Conservation (phyloP, 2,888 invertebrate species). For the Palloptera scutellata region DNA sequence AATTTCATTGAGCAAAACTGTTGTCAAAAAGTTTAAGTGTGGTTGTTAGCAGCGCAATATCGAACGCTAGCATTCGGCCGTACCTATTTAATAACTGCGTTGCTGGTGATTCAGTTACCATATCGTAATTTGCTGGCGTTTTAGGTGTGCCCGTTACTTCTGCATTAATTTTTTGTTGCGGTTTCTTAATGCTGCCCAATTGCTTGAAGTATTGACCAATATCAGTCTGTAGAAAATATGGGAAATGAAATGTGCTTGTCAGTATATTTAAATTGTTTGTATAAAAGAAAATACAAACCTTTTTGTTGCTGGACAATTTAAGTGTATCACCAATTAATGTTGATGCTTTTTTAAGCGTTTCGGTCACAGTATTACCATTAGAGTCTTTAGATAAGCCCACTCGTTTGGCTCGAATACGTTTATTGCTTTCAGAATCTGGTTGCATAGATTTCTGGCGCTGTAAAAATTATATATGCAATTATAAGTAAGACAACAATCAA, state of each 20-base stretch:
- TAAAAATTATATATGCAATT: slow-evolving; percentile 26
- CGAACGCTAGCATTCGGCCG: not conserved
- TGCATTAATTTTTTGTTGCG: slow-evolving; percentile 19
- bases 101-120: slow-evolving; percentile 49
- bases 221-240: slow-evolving; percentile 47
- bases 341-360: slow-evolving; percentile 39
- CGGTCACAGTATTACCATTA: slow-evolving; percentile 37
- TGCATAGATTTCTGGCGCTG: slow-evolving; percentile 62
- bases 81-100: slow-evolving; percentile 53
- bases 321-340: slow-evolving; percentile 35
- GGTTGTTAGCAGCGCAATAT: too few relatives aligned
- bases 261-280: too few relatives aligned
- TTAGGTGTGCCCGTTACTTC: slow-evolving; percentile 12
- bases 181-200: slow-evolving; percentile 35
- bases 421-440: slow-evolving; percentile 57
- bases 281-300: slow-evolving; percentile 39
- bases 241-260: too few relatives aligned
- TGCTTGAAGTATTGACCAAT: slow-evolving; percentile 53
- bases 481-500: not conserved
- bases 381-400: slow-evolving; percentile 43
- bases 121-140: slow-evolving; percentile 15
- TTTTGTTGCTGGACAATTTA: slow-evolving; percentile 41
- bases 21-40: too few relatives aligned
- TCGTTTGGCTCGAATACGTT: slow-evolving; percentile 46
- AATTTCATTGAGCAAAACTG: too few relatives aligned